Percentiles rank a stretch among this genome's conserved stretches.
Evolutionary conservation across 2,113 vertebrate species (phyloP).

Genomic region (Hydrochoerus hydrochaeris): DNA sequence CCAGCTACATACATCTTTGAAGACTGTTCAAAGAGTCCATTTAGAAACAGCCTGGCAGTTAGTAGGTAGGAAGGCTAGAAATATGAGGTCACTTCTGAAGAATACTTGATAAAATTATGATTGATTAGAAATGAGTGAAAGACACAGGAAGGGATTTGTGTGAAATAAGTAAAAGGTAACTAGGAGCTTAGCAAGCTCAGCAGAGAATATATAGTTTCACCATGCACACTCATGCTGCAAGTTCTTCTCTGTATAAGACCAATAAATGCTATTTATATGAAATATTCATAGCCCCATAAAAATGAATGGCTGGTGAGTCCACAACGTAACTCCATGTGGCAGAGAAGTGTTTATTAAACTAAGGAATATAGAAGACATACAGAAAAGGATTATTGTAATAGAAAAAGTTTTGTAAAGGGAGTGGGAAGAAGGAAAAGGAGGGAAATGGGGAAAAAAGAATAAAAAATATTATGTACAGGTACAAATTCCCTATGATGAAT

Average conservation of each 20-base stretch:
- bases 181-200: neutral
- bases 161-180: neutral
- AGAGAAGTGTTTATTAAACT: neutral
- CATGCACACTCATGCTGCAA: accelerated
- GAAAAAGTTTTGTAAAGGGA: neutral
- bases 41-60: neutral
- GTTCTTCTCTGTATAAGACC: neutral
- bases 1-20: neutral
- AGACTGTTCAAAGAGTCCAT: neutral
- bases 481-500: neutral
- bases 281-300: neutral
- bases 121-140: neutral
- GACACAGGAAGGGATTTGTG: neutral
- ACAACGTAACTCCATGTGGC: neutral
- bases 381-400: neutral
- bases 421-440: neutral
- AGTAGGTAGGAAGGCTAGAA: neutral
- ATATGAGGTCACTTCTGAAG: neutral
- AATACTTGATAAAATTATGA: neutral
- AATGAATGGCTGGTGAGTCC: neutral
- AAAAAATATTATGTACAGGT: neutral
- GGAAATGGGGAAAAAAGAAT: neutral
- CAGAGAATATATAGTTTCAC: neutral
- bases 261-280: neutral
- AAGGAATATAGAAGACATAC: neutral